Evolutionary conservation across 2,113 vertebrate species (phyloP).

Genomic region (mouse (Mus musculus)): GRCm39 chr13:89419001-89419500

Average conservation of each 20-base stretch:
- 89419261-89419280: not conserved
- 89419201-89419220: not conserved
- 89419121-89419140: not conserved
- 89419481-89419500: too few species aligned
- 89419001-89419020: not conserved
- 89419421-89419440: not conserved
- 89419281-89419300: slow-evolving; percentile 26
- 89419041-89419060: not conserved
- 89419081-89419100: not conserved
- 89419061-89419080: not conserved
- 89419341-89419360: not conserved
- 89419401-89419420: not conserved
- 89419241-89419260: not conserved
- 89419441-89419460: too few species aligned
- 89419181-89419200: not conserved
- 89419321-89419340: not conserved
- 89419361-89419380: not conserved
- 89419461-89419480: too few species aligned
- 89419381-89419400: not conserved
- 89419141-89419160: fast-evolving
- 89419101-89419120: not conserved
- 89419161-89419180: not conserved
- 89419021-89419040: not conserved
- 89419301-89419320: not conserved
- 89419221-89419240: not conserved